Evolutionary conservation across 2,888 invertebrate genomes (phyloP).

Genomic region (Azorinus chamasolen): DNA sequence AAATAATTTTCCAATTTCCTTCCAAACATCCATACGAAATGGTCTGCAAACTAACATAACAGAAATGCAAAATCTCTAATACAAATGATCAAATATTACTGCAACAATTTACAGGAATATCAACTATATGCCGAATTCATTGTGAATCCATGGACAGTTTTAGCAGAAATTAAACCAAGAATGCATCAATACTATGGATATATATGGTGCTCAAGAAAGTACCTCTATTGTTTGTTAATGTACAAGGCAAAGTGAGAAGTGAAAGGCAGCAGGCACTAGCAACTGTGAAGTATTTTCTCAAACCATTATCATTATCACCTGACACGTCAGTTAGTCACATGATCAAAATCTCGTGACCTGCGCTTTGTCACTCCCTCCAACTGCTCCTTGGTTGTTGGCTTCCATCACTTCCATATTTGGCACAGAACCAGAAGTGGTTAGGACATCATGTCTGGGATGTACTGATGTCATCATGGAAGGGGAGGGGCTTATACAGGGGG

Average conservation of each 20-base stretch:
- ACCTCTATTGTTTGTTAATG: too few species aligned
- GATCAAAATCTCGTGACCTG: constrained; percentile 57
- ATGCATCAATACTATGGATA: too few species aligned
- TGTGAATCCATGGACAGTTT: not conserved
- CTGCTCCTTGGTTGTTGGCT: constrained; percentile 22
- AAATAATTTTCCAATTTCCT: too few species aligned
- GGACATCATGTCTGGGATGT: constrained; percentile 5
- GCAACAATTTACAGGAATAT: too few species aligned
- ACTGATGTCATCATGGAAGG: constrained; percentile 85
- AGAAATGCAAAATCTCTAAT: too few species aligned
- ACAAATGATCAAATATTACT: too few species aligned
- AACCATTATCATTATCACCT: constrained; percentile 17
- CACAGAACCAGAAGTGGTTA: constrained; percentile 22
- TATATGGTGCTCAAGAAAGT: too few species aligned
- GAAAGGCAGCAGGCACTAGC: not conserved
- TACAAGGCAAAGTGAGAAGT: not conserved
- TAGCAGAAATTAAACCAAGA: not conserved
- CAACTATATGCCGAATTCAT: too few species aligned
- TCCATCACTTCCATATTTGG: constrained; percentile 47
- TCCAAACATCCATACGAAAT: too few species aligned
- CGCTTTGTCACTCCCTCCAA: constrained; percentile 39
- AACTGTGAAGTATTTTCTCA: not conserved
- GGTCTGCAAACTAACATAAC: too few species aligned
- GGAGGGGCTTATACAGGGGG: constrained; percentile 93
- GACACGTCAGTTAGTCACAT: constrained; percentile 13